A percentile compares a stretch with the other conserved stretches of the same genome.
These are phyloP conservation scores for Zosterops hypoxanthus DNA, from an alignment of 2,113 vertebrate species.

Conservation along the genomic window DNA sequence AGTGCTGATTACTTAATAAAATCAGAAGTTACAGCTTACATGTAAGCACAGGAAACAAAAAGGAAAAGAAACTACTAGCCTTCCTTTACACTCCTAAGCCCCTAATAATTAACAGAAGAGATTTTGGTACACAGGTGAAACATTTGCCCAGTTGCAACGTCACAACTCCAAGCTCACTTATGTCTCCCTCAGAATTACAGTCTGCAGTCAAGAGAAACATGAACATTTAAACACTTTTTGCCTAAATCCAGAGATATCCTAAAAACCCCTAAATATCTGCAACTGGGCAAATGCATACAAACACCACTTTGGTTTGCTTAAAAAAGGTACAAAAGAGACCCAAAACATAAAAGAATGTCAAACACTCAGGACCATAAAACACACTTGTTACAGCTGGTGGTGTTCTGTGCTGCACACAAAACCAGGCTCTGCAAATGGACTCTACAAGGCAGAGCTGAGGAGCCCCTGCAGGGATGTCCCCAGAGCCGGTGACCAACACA, in stretches of 20 bases:
- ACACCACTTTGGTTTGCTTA: background rate
- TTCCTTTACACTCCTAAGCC: background rate
- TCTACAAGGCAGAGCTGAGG: background rate
- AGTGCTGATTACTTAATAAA: background rate
- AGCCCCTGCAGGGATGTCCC: background rate
- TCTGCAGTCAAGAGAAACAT: background rate
- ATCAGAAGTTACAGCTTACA: background rate
- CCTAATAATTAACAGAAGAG: background rate
- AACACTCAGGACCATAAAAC: background rate
- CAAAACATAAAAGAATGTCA: background rate
- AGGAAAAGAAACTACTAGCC: background rate
- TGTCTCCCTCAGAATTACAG: background rate
- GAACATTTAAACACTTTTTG: background rate
- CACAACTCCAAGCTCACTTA: background rate
- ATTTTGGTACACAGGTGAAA: background rate
- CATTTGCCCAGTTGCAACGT: background rate
- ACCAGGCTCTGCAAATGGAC: background rate
- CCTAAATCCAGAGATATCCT: background rate
- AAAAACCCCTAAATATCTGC: background rate
- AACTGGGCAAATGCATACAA: background rate
- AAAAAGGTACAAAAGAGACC: background rate
- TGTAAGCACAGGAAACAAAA: background rate
- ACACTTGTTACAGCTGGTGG: background rate
- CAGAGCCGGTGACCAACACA: background rate
- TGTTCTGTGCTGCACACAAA: background rate